Evolutionary conservation across 2,113 vertebrate species (phyloP).

Genomic region (Chrysochloris asiatica): DNA sequence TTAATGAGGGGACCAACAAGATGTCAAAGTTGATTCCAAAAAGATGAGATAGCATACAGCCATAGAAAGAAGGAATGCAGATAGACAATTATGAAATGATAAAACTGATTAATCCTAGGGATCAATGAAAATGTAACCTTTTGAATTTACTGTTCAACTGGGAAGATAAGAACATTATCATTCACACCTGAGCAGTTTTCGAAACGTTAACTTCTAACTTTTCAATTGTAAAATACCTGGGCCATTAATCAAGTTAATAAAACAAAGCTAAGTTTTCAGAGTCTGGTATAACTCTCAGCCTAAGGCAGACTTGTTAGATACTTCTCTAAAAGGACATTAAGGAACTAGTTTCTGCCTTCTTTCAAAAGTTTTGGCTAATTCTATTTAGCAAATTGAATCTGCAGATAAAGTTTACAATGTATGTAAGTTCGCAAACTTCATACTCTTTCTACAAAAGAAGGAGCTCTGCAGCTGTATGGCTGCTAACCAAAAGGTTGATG

Average conservation of each 20-base stretch:
- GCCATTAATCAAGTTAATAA: not conserved
- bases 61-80: not conserved
- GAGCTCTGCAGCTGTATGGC: not conserved
- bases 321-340: not conserved
- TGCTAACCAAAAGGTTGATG: not conserved
- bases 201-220: not conserved
- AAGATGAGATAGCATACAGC: not conserved
- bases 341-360: constrained; percentile 26
- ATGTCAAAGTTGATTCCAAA: not conserved
- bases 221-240: not conserved
- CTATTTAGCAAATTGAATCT: not conserved
- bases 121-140: not conserved
- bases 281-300: not conserved
- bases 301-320: not conserved
- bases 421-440: not conserved
- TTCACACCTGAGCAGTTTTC: not conserved
- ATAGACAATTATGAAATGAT: not conserved
- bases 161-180: constrained; percentile 2
- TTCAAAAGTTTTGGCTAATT: constrained; percentile 26
- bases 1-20: not conserved
- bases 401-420: not conserved
- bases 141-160: not conserved
- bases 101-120: not conserved
- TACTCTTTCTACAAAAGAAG: not conserved
- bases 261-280: constrained; percentile 3